These are phyloP conservation scores for Calliphora vomitoria DNA, from an alignment of 2,888 invertebrate genomes.

Conservation along the genomic window DNA sequence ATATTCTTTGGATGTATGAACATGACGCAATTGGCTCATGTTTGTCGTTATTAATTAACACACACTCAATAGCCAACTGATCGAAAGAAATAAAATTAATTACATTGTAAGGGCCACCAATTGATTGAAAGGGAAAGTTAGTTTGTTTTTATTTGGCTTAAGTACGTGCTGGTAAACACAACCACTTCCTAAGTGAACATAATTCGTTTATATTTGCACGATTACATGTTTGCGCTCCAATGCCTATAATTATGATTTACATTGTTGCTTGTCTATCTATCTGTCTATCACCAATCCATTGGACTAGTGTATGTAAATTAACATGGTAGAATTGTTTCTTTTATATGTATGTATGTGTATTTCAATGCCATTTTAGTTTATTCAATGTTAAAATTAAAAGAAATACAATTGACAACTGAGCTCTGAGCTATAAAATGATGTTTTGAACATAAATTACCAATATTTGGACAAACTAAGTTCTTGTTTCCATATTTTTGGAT, in stretches of 20 bases:
- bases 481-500: too few relatives aligned
- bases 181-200: neutral
- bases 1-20: conserved; percentile 70
- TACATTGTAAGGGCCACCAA: conserved; percentile 8
- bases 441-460: neutral
- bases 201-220: conserved; percentile 7
- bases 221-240: conserved; percentile 18
- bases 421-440: neutral
- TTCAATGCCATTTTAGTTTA: conserved; percentile 17
- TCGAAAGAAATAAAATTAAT: conserved; percentile 23
- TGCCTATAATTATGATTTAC: neutral
- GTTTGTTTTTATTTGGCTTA: neutral
- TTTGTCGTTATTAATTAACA: conserved; percentile 16
- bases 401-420: conserved; percentile 12
- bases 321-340: conserved; percentile 5
- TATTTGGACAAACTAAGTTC: neutral
- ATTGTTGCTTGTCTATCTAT: neutral
- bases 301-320: conserved; percentile 7
- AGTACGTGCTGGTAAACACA: conserved; percentile 34
- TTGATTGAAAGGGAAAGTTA: conserved; percentile 40
- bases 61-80: conserved; percentile 27
- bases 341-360: neutral
- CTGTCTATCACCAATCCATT: neutral
- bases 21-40: conserved; percentile 69
- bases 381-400: conserved; percentile 1